Evolutionary conservation across 1,140 invertebrate species (phyloP).

Genomic region (Ostrea denselamellosa): DNA sequence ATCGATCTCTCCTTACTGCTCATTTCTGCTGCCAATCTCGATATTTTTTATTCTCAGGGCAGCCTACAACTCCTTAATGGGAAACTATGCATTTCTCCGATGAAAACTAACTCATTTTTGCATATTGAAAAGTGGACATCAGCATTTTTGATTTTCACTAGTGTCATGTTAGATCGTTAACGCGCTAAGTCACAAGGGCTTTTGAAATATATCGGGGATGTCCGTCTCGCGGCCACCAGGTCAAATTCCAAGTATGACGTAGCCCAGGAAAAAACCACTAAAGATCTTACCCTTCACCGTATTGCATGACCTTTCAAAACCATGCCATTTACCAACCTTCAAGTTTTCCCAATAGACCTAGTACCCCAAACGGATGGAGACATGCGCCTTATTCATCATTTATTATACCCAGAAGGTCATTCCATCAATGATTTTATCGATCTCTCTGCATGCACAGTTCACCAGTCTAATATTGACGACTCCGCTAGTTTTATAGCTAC

Average conservation of each 20-base stretch:
- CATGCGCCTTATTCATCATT: background rate
- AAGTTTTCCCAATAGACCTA: background rate
- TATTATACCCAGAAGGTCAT: too few relatives aligned
- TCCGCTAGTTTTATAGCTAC: background rate
- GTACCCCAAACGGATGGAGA: background rate
- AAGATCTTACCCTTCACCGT: too few relatives aligned
- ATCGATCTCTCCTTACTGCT: background rate
- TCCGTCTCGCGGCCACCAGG: background rate
- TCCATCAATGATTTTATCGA: conserved; percentile 26
- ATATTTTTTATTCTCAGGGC: background rate
- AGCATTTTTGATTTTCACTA: background rate
- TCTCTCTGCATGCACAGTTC: background rate
- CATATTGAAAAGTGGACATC: too few relatives aligned
- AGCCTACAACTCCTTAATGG: too few relatives aligned
- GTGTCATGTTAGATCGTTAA: background rate
- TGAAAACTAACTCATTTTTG: too few relatives aligned
- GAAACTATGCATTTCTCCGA: too few relatives aligned
- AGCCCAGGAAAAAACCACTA: too few relatives aligned
- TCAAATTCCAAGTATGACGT: background rate
- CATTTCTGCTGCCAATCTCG: background rate
- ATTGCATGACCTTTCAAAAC: too few relatives aligned
- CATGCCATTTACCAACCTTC: too few relatives aligned
- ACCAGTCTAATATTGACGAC: background rate
- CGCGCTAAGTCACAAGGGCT: background rate
- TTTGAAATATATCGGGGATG: background rate